Percentiles rank a stretch among this genome's conserved stretches.
phyloP scores from a whole-genome alignment of 2,797 vertebrate genomes.

The Botia kubotai region DNA sequence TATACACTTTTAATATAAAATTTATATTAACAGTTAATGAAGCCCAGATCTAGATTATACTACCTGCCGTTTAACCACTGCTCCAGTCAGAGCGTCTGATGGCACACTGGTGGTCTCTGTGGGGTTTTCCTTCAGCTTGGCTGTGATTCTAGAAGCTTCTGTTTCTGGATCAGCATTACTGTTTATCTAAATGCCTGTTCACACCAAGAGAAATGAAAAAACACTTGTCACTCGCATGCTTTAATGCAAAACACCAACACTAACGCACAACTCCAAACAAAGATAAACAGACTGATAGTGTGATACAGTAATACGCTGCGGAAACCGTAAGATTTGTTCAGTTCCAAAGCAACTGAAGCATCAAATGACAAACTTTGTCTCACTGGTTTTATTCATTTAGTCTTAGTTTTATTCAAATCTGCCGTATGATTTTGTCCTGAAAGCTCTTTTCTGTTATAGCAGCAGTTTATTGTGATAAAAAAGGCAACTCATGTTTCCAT shows the following conservation, averaged over 20 bases:
- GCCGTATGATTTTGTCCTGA: neutral
- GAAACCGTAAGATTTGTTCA: too few relatives aligned
- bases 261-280: neutral
- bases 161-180: neutral
- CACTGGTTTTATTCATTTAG: too few relatives aligned
- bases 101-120: neutral
- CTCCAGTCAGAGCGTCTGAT: neutral
- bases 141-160: slow-evolving; percentile 18
- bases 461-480: neutral
- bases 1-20: too few relatives aligned
- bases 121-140: neutral
- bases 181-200: slow-evolving; percentile 9
- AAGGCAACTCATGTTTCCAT: neutral
- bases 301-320: too few relatives aligned
- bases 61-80: neutral
- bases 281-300: neutral
- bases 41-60: neutral
- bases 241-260: neutral
- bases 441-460: neutral
- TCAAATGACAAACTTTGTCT: too few relatives aligned
- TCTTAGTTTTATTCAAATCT: neutral
- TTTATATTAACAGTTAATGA: neutral
- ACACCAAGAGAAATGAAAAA: slow-evolving; percentile 10
- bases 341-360: too few relatives aligned
- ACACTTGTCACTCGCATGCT: neutral